Conservation (phyloP, 2,888 invertebrate genomes). For the Melieria picta region DNA sequence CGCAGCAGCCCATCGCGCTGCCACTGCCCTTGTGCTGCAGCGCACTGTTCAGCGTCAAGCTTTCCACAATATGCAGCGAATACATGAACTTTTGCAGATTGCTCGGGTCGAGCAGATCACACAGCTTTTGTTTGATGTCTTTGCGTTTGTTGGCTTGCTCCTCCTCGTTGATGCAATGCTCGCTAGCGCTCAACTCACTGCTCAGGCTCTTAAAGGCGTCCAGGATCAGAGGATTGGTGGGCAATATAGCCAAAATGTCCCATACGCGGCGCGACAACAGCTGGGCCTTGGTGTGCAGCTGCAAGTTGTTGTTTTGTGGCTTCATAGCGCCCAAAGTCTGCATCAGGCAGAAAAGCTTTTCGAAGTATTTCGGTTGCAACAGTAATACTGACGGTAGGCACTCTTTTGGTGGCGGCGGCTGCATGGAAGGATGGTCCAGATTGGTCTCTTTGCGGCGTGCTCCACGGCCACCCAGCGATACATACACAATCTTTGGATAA, state of each 20-base stretch:
- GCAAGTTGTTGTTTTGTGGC: conserved; percentile 72
- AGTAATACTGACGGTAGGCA: conserved; percentile 86
- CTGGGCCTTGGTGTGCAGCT: conserved; percentile 89
- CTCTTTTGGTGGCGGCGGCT: conserved; percentile 87
- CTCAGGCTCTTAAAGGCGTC: conserved; percentile 80
- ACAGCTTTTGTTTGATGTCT: conserved; percentile 67
- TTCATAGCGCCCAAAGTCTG: conserved; percentile 89
- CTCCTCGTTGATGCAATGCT: conserved; percentile 50
- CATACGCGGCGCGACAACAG: conserved; percentile 90
- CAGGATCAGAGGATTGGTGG: conserved; percentile 86
- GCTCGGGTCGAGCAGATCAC: conserved; percentile 83
- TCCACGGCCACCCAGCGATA: conserved; percentile 81
- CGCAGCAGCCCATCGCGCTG: conserved; percentile 41
- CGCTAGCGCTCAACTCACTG: conserved; percentile 55
- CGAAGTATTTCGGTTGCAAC: conserved; percentile 87
- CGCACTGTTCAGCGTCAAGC: conserved; percentile 67
- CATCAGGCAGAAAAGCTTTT: conserved; percentile 90
- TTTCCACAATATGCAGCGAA: conserved; percentile 90
- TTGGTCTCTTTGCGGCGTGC: conserved; percentile 67
- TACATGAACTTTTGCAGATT: conserved; percentile 96
- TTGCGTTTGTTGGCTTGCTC: conserved; percentile 60
- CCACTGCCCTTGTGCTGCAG: conserved; percentile 44
- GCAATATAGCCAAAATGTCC: conserved; percentile 92
- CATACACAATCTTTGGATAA: conserved; percentile 79
- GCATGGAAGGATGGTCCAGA: conserved; percentile 82